Conservation (phyloP, 2,797 vertebrate genomes). For the Pangasius macronema region DNA sequence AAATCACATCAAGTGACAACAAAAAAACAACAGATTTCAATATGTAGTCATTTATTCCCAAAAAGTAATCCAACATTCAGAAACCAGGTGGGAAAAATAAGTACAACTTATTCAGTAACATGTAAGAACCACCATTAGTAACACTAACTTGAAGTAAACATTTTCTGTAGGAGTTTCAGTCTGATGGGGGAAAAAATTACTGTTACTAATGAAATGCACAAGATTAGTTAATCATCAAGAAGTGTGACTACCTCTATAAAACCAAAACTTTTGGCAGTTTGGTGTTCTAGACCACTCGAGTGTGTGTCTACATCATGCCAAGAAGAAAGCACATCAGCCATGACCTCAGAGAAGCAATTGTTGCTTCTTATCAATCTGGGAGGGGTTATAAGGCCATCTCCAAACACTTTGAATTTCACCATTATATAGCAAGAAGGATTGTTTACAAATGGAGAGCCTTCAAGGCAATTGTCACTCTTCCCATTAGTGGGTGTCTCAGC, state of each 20-base stretch:
- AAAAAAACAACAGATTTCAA: background rate
- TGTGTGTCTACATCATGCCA: background rate
- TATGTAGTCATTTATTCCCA: background rate
- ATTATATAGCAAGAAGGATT: background rate
- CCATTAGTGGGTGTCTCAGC: background rate
- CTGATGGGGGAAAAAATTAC: no score
- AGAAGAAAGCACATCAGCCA: no score
- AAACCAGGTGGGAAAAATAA: background rate
- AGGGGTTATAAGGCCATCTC: background rate
- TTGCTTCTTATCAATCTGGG: background rate
- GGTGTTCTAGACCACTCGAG: background rate
- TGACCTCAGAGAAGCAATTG: background rate
- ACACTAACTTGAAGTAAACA: no score
- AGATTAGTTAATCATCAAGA: background rate
- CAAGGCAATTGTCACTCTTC: background rate
- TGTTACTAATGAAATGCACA: background rate
- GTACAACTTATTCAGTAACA: background rate
- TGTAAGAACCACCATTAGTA: no score
- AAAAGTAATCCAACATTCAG: background rate
- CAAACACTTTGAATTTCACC: background rate
- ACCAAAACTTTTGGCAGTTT: background rate
- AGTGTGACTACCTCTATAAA: no score
- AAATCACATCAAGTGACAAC: background rate
- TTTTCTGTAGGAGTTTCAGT: no score
- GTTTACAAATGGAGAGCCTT: background rate